Evolutionary conservation across 1,140 invertebrate genomes (phyloP), one percentile per base, ranked within the genome.

Genomic region (Drosophila yakuba): DNA sequence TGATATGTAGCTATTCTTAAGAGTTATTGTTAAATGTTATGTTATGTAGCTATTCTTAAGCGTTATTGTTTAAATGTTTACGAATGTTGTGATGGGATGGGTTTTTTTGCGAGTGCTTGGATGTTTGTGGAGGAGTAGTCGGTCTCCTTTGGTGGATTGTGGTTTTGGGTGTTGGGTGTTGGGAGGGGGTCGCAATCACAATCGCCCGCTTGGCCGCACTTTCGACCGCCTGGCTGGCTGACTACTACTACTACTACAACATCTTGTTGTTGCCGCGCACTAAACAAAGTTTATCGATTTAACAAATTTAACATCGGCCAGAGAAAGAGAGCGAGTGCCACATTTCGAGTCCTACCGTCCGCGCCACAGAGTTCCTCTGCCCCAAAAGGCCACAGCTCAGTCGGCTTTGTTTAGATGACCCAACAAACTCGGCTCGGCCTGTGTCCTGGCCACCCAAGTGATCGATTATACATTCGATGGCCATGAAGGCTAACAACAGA

Each of bases 241-340:
- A 64, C 62, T 68, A 64, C 62, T 68, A 17, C 62, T 68, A 17
- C 17, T 17, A 17, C 17, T 17, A 17, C 17, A 17, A 17, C 17
- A 1, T 61, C 66, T 80, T 76, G 76, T 88, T 88, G 84, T 88
- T 88, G 83, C 84, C 84, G 76, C 58, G 80, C 76, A 78, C 84
- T 84, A 88, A 88, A 89, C 84, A 88, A 88, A 88, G 80, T 88
- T 84, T 88, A 88, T 88, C 84, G 84, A 88, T 88, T 89, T 89
- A 88, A 88, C 84, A 88, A 88, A 84, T 82, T 86, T 68, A 68
- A 77, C 79, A 79, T 80, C 74, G 83, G 50, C 44, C 50, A 52
- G 50, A 52, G 47, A 68, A 66, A 32, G 48, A 62, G 80, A 74
- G 58, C 76, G 62, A 85, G 71, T 88, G 83, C 76, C 84, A 88